These are phyloP conservation scores for Saguinus oedipus DNA, from an alignment of 2,797 vertebrate genomes.

Conservation along the genomic window DNA sequence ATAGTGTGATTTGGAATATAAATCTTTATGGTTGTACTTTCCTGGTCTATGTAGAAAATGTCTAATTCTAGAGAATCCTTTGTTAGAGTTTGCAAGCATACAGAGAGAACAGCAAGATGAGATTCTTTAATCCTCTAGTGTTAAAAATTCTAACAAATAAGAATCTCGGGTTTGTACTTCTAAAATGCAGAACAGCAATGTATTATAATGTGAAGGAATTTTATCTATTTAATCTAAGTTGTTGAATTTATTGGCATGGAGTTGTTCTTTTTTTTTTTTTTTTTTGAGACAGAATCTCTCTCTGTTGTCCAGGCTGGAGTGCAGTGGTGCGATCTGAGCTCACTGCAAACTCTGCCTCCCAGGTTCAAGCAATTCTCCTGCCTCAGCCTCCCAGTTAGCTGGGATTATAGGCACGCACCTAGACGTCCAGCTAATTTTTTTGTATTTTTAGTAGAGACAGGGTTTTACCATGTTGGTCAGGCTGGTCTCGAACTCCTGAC, in stretches of 20 bases:
- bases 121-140: not conserved
- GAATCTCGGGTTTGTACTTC: not conserved
- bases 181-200: not conserved
- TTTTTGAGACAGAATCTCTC: too few species aligned
- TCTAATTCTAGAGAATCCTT: constrained; percentile 10
- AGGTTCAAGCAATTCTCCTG: too few species aligned
- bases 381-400: too few species aligned
- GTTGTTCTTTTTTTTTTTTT: not conserved
- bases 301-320: too few species aligned
- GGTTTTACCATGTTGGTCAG: too few species aligned
- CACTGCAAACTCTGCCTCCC: too few species aligned
- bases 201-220: not conserved
- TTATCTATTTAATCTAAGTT: not conserved
- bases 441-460: too few species aligned
- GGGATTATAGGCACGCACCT: too few species aligned
- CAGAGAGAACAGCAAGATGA: not conserved
- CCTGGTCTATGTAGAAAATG: not conserved
- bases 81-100: not conserved
- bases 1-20: not conserved
- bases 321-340: too few species aligned
- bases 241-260: not conserved
- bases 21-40: not conserved
- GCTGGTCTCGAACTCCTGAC: too few species aligned
- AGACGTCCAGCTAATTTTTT: too few species aligned
- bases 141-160: constrained; percentile 32